phyloP scores from a whole-genome alignment of 2,797 vertebrate genomes.

The Gallinago solitaria region DNA sequence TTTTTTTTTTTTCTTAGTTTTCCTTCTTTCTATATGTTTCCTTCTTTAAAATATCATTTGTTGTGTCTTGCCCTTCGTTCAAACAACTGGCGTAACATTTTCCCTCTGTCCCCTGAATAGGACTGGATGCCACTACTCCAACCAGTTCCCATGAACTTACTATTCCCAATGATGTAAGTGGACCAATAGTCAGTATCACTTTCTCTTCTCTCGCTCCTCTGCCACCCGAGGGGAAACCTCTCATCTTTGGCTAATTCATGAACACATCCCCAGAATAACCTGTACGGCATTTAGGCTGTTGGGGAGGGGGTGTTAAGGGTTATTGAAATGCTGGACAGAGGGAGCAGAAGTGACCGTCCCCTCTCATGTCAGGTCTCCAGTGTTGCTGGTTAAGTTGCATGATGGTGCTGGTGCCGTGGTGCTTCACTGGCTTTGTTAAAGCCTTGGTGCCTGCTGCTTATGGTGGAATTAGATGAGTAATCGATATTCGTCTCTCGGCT shows the following conservation, averaged over 20 bases:
- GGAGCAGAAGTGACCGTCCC: neutral
- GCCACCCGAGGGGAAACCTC: neutral
- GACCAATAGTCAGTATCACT: constrained; percentile 47
- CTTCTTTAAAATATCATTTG: constrained; percentile 43
- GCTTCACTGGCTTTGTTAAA: neutral
- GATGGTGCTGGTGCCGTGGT: fast-evolving
- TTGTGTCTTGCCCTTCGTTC: constrained; percentile 25
- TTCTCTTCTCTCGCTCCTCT: constrained; percentile 22
- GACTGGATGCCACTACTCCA: constrained; percentile 86
- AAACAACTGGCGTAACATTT: constrained; percentile 43
- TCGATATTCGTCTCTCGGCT: neutral
- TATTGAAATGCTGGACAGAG: neutral
- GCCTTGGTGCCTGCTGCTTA: neutral
- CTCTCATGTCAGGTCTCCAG: neutral
- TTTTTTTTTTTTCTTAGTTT: neutral
- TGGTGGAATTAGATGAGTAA: neutral
- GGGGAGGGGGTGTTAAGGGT: neutral
- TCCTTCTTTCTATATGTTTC: constrained; percentile 22
- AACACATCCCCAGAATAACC: neutral
- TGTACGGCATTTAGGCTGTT: neutral
- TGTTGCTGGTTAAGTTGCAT: neutral
- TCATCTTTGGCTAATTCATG: neutral
- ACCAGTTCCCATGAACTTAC: constrained; percentile 94
- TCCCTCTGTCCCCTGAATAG: constrained; percentile 81
- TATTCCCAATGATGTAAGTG: constrained; percentile 95